These are phyloP conservation scores for Phenganax stokvisi DNA, from an alignment of 92 coral and sea anemone species.

Conservation along the genomic window DNA sequence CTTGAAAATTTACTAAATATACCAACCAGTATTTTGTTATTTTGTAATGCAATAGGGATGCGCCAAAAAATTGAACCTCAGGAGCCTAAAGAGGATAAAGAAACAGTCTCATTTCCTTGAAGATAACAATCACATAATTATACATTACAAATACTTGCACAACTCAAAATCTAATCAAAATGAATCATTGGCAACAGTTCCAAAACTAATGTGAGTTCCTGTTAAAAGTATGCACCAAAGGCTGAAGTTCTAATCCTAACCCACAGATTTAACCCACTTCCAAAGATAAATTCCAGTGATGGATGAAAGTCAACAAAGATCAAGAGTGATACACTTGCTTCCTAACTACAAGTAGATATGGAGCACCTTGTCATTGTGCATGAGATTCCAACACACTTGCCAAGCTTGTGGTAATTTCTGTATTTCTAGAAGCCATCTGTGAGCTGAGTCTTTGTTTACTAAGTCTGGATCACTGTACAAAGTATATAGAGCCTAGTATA, in stretches of 20 bases:
- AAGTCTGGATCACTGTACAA: constrained; percentile 70
- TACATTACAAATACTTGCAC: neutral
- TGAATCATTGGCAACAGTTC: too few species aligned
- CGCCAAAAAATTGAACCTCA: constrained; percentile 96
- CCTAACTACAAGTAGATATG: neutral
- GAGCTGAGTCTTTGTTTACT: constrained; percentile 70
- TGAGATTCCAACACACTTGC: constrained; percentile 89
- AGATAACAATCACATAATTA: neutral
- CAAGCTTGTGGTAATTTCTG: constrained; percentile 93
- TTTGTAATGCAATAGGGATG: constrained; percentile 91
- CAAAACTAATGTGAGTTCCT: too few species aligned
- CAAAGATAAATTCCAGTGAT: too few species aligned
- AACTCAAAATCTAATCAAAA: too few species aligned
- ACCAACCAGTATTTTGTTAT: constrained; percentile 85
- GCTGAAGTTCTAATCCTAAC: too few species aligned
- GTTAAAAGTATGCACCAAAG: too few species aligned
- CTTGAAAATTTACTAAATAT: neutral
- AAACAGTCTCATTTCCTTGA: neutral
- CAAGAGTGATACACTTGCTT: too few species aligned
- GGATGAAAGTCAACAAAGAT: too few species aligned
- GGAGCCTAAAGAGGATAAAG: constrained; percentile 52
- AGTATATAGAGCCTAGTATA: constrained; percentile 66
- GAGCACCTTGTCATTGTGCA: constrained; percentile 77
- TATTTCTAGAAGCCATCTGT: constrained; percentile 79
- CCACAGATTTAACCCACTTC: too few species aligned